phyloP scores from a whole-genome alignment of 2,888 invertebrate species.

The Oithona nana region DNA sequence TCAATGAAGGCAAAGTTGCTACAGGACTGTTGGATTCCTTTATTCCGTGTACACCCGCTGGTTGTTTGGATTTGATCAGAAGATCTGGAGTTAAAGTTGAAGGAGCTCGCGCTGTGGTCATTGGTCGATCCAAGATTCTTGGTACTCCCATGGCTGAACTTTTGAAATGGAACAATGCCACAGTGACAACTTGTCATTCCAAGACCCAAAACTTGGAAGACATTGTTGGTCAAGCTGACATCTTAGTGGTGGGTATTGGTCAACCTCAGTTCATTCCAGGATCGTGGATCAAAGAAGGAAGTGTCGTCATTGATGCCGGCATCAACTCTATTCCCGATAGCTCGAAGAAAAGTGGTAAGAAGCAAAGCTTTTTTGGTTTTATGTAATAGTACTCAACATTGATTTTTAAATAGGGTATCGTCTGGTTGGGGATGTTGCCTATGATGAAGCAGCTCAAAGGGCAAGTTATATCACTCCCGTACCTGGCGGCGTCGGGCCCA shows the following conservation, averaged over 20 bases:
- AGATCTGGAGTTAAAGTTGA: conserved; percentile 50
- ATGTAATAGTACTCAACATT: neutral
- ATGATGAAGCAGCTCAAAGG: conserved; percentile 49
- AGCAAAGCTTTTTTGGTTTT: no score
- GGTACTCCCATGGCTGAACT: conserved; percentile 87
- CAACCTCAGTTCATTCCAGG: conserved; percentile 71
- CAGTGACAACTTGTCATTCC: conserved; percentile 80
- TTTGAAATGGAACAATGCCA: conserved; percentile 88
- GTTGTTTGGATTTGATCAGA: conserved; percentile 77
- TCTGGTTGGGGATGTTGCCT: conserved; percentile 84
- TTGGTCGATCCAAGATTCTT: conserved; percentile 81
- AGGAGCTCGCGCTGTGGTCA: conserved; percentile 71
- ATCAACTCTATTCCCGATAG: conserved; percentile 78
- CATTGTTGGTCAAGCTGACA: conserved; percentile 46
- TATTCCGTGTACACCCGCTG: conserved; percentile 88
- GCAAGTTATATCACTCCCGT: conserved; percentile 86
- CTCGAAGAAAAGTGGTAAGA: conserved; percentile 53
- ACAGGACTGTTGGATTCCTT: conserved; percentile 66
- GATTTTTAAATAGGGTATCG: neutral
- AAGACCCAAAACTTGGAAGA: conserved; percentile 14
- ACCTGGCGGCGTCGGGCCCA: conserved; percentile 92
- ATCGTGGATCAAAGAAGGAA: conserved; percentile 92
- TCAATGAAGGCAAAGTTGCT: conserved; percentile 79
- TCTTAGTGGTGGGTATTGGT: conserved; percentile 90
- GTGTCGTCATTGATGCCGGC: conserved; percentile 95